These are phyloP conservation scores for Apogon talboti DNA, from an alignment of 2,797 vertebrate species.

Conservation along the genomic window DNA sequence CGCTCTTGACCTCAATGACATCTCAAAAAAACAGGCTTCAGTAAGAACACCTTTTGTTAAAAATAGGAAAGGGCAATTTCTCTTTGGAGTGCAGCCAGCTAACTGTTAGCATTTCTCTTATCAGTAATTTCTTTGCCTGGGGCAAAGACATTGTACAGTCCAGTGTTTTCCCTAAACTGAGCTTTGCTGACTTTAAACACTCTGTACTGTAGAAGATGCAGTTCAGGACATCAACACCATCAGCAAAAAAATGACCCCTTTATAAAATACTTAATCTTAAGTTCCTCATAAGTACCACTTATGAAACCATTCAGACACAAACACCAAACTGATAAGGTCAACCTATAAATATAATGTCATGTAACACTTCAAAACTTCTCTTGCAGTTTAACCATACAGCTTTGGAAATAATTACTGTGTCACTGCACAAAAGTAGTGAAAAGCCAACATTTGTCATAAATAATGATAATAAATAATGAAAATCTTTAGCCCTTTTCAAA, in stretches of 20 bases:
- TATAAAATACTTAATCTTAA: neutral
- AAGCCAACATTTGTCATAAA: no score
- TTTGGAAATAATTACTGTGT: no score
- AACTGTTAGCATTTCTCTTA: conserved; percentile 10
- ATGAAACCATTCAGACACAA: no score
- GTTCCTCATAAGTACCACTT: neutral
- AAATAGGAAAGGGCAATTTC: neutral
- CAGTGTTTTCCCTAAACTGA: neutral
- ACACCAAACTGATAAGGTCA: no score
- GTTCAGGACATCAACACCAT: neutral
- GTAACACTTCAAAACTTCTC: no score
- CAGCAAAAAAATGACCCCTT: neutral
- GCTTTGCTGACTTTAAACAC: neutral
- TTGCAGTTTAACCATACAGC: no score
- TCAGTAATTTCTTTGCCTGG: conserved; percentile 14
- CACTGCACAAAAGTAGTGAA: no score
- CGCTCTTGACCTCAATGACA: conserved; percentile 80
- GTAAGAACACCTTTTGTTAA: conserved; percentile 66
- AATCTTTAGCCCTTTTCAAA: no score
- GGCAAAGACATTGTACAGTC: neutral
- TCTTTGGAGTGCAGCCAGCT: neutral
- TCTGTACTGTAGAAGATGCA: neutral
- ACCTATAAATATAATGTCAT: no score
- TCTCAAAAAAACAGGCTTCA: conserved; percentile 75
- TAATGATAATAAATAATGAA: no score